These are phyloP conservation scores for Salvelinus fontinalis DNA, from an alignment of 2,113 vertebrate genomes.

Conservation along the genomic window DNA sequence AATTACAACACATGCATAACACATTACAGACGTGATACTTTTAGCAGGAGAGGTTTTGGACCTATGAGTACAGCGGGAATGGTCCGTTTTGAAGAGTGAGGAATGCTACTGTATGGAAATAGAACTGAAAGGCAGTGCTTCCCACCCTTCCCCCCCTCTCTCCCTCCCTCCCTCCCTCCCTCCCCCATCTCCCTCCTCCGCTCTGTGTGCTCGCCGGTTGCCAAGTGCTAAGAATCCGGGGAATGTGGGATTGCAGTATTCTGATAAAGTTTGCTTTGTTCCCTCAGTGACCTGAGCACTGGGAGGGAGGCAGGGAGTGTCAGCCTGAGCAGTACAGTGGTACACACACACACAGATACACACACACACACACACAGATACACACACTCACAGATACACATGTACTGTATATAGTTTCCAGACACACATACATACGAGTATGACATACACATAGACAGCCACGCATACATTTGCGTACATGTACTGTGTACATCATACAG, in stretches of 20 bases:
- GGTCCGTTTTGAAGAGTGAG: no score
- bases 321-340: not conserved
- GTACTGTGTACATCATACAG: constrained; percentile 6
- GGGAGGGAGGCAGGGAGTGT: constrained; percentile 51
- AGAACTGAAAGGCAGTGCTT: no score
- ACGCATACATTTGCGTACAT: no score
- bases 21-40: not conserved
- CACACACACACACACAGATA: constrained; percentile 10
- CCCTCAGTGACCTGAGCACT: constrained; percentile 84
- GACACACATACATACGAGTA: no score
- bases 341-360: constrained; percentile 3
- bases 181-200: constrained; percentile 40
- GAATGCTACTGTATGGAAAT: no score
- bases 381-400: constrained; percentile 16
- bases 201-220: constrained; percentile 76
- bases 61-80: not conserved
- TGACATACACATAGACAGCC: no score
- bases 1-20: not conserved
- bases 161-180: constrained; percentile 18
- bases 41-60: not conserved
- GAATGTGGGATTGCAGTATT: constrained; percentile 89
- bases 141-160: not conserved
- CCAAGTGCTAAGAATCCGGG: constrained; percentile 90
- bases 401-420: no score
- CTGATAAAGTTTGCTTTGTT: constrained; percentile 99